Conservation (phyloP, 1,140 invertebrate species). For the Steinernema khuongi region DNA sequence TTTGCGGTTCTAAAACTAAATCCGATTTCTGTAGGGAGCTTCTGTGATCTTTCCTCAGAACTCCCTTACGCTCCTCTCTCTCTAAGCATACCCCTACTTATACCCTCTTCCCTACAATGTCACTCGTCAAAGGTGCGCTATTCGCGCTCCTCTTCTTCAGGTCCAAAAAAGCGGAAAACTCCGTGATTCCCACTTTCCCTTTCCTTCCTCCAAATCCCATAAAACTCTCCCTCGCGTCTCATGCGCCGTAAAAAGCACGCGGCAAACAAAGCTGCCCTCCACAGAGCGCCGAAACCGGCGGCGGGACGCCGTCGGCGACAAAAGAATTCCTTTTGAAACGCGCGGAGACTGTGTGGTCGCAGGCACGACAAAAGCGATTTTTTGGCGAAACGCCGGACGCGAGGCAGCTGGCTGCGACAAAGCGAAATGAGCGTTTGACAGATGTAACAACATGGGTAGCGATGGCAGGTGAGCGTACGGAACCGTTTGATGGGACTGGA, state of each 20-base stretch:
- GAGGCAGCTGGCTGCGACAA: background rate
- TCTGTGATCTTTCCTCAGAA: no score
- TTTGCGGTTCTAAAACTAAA: no score
- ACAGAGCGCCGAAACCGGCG: conserved; percentile 2
- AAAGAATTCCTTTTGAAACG: conserved; percentile 6
- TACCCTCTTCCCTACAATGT: no score
- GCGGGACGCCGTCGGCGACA: no score
- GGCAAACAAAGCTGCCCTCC: conserved; percentile 12
- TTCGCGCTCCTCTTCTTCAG: background rate
- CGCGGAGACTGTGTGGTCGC: background rate
- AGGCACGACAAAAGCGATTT: conserved; percentile 4
- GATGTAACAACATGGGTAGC: background rate
- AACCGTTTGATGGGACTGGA: background rate
- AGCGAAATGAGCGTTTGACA: background rate
- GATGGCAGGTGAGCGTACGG: background rate
- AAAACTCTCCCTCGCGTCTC: conserved; percentile 1
- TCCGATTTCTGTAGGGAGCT: no score
- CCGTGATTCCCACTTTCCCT: no score
- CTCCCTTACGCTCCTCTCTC: no score
- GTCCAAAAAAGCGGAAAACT: no score
- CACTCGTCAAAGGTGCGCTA: no score
- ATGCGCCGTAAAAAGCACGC: background rate
- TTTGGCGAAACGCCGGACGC: background rate
- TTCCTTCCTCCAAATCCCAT: conserved; percentile 5
- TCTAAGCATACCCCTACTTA: no score